These are phyloP conservation scores for Odontophorus gujanensis DNA, from an alignment of 2,113 vertebrate species.

Conservation along the genomic window DNA sequence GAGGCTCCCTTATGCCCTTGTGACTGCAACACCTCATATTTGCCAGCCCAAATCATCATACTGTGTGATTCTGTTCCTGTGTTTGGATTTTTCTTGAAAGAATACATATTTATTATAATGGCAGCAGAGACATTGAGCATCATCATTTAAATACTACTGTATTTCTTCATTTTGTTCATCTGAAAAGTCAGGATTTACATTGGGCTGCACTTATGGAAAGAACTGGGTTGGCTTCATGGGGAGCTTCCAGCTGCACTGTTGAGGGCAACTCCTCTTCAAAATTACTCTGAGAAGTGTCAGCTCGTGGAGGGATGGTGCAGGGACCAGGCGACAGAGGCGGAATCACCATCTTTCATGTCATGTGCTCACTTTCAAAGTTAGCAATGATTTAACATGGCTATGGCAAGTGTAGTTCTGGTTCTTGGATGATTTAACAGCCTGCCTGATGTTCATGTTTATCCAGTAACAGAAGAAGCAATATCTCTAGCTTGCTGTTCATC, in stretches of 20 bases:
- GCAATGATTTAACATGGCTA: neutral
- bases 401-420: neutral
- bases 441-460: rapidly evolving
- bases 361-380: neutral
- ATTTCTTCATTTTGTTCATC: neutral
- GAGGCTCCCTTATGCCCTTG: neutral
- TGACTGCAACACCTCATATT: neutral
- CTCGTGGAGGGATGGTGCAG: neutral
- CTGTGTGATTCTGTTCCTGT: neutral
- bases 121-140: neutral
- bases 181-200: neutral
- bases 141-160: neutral
- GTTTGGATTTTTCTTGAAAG: neutral
- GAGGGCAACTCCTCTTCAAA: neutral
- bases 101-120: neutral
- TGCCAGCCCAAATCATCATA: too few relatives aligned
- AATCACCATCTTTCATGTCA: neutral
- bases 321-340: neutral
- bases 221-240: neutral
- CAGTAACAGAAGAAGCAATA: neutral
- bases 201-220: neutral
- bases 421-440: rapidly evolving
- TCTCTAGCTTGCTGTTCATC: rapidly evolving
- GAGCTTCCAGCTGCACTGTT: neutral
- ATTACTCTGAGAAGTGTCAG: neutral